Conservation (phyloP, 2,113 vertebrate species). For the Sebastes fasciatus region DNA sequence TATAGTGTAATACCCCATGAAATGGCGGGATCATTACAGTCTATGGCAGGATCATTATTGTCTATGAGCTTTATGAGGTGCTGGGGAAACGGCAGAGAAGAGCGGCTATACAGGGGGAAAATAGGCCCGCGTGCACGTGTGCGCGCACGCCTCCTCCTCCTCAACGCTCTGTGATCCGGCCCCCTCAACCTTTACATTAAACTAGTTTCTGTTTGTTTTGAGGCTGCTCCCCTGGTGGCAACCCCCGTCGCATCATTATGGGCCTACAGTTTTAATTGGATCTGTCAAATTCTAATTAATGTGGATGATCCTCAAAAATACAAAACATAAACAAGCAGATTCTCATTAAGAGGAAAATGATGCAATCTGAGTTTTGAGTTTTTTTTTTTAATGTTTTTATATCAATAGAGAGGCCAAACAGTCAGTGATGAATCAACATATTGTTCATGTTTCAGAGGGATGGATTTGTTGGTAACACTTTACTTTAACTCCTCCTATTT, state of each 20-base stretch:
- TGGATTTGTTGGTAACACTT: background rate
- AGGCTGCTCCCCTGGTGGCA: conserved; percentile 59
- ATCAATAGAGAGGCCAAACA: background rate
- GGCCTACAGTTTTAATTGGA: conserved; percentile 73
- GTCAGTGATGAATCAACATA: background rate
- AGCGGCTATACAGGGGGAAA: conserved; percentile 50
- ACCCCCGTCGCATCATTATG: conserved; percentile 57
- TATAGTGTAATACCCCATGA: conserved; percentile 99
- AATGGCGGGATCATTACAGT: conserved; percentile 97
- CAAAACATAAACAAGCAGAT: conserved; percentile 75
- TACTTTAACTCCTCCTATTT: background rate
- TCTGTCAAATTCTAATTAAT: conserved; percentile 78
- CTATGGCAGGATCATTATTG: conserved; percentile 93
- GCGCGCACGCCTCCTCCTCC: background rate
- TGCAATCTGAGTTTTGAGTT: conserved; percentile 20
- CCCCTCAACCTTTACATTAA: conserved; percentile 71
- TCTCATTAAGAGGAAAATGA: conserved; percentile 65
- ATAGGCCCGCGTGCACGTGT: conserved; percentile 60
- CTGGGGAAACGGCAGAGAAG: conserved; percentile 88
- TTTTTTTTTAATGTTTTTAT: background rate
- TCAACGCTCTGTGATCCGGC: conserved; percentile 78
- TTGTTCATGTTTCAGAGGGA: background rate
- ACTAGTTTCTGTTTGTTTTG: conserved; percentile 77
- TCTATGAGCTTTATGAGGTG: conserved; percentile 91
- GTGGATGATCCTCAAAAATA: conserved; percentile 68